Base-by-base conservation (phyloP, 2,888 invertebrate genomes). In the Protonemura montana region DNA sequence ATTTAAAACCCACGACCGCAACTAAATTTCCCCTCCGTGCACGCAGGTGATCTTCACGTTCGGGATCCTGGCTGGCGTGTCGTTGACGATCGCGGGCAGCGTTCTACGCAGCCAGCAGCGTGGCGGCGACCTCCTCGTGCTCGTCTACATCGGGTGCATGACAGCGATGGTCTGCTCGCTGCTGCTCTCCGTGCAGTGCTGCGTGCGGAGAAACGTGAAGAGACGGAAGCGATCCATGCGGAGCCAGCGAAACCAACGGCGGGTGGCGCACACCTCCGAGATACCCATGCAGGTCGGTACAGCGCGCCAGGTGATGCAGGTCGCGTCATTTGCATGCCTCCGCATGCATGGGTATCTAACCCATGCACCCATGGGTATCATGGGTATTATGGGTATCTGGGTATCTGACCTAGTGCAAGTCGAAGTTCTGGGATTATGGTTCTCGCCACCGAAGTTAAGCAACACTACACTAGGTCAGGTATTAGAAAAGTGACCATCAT, bases 131-230 rank as follows among this genome's bases (percentile, higher is more conserved):
- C 92, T 94, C 29, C 94, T 94, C 89, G 94, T 95, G 81, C 91
- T 95, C 89, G 93, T 94, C 85, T 95, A 95, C 90, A 95, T 95
- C 90, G 95, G 94, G 90, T 92, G 93, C 88, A 91, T 95, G 81
- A 92, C 94, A 0, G 93, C 94, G 0, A 92, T 94, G 89, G 95
- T 95, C 21, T 94, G 94, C 89, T 92, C 92, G 5, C 92, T 95
- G 13, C 90, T 95, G 76, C 91, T 95, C 6, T 93, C 93, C 0
- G 94, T 95, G 59, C 95, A 95, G 89, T 94, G 94, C 89, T 94
- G 94, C 89, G 94, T 94, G 29, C 92, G 94, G 0, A 92, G 93
- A 2, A 89, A 90, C 80, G 88, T 89, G 21, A 89, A 89, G 87
- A 88, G 89, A 6, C 41, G 93, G 91, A 89, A 92, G 92, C 85